Percentiles rank a stretch among this genome's conserved stretches.
phyloP scores from a whole-genome alignment of 1,140 invertebrate genomes.

The Anastrepha ludens region DNA sequence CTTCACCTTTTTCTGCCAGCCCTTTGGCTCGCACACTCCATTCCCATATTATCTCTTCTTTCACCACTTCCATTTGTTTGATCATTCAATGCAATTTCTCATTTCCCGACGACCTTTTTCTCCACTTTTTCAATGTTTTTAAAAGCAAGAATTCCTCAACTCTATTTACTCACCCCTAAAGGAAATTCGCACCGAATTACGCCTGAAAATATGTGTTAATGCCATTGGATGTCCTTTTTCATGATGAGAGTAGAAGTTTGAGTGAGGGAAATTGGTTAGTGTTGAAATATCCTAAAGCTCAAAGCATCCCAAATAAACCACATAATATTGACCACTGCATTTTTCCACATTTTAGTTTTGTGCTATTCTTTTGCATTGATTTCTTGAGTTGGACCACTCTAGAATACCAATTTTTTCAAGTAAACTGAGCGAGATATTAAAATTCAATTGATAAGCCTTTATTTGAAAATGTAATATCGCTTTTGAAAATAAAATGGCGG shows the following conservation, averaged over 20 bases:
- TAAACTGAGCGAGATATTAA: too few species aligned
- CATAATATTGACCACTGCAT: too few species aligned
- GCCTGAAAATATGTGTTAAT: conserved; percentile 39
- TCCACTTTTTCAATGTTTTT: neutral
- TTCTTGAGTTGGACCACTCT: too few species aligned
- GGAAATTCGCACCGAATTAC: neutral
- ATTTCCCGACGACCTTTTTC: neutral
- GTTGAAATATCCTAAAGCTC: conserved; percentile 58
- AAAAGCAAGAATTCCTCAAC: neutral
- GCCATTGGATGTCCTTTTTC: neutral
- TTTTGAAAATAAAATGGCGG: too few species aligned
- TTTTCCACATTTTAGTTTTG: too few species aligned
- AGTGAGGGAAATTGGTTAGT: conserved; percentile 42
- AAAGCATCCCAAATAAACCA: conserved; percentile 5
- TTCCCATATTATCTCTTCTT: neutral
- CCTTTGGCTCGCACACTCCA: neutral
- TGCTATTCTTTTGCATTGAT: too few species aligned
- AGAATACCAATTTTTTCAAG: too few species aligned
- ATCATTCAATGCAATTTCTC: conserved; percentile 6
- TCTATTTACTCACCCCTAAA: neutral
- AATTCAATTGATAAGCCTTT: too few species aligned
- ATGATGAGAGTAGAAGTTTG: too few species aligned
- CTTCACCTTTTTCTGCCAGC: neutral
- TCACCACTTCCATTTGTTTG: conserved; percentile 4
- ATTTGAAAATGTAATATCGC: too few species aligned